These are phyloP conservation scores for Aleiodes sp. DNA, from an alignment of 1,140 invertebrate species.

Conservation along the genomic window DNA sequence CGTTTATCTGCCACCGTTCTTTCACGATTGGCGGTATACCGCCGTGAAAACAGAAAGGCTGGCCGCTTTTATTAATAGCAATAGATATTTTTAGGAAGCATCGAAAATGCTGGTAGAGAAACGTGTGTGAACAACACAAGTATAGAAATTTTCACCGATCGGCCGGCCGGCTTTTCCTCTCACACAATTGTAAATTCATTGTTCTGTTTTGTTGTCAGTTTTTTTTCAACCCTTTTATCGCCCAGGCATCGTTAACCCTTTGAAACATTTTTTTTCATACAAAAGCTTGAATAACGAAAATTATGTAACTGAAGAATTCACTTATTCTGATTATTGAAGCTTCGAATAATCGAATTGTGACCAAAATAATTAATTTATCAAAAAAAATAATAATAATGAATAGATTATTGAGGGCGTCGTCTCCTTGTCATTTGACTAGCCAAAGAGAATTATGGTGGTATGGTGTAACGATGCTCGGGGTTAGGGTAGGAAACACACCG, in stretches of 20 bases:
- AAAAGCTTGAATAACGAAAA: no score
- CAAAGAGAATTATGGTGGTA: constrained; percentile 22
- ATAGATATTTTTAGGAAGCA: constrained; percentile 46
- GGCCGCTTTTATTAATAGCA: constrained; percentile 44
- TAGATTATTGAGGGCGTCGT: background rate
- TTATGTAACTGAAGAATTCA: no score
- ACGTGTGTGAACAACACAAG: constrained; percentile 16
- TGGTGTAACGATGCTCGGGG: constrained; percentile 45
- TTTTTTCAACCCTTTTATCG: no score
- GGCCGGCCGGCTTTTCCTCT: background rate
- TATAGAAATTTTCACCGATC: background rate
- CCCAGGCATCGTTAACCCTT: no score
- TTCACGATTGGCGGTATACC: constrained; percentile 28
- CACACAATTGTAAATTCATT: background rate
- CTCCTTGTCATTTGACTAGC: constrained; percentile 16
- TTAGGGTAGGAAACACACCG: constrained; percentile 54
- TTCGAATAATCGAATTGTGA: no score
- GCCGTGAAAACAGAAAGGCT: constrained; percentile 26
- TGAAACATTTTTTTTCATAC: no score
- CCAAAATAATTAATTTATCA: no score
- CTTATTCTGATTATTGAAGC: no score
- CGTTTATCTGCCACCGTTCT: constrained; percentile 5
- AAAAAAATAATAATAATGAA: no score
- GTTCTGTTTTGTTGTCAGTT: no score
- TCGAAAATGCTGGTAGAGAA: constrained; percentile 30